phyloP scores from a whole-genome alignment of 1,140 invertebrate genomes.

The Drosophila rufa region DNA sequence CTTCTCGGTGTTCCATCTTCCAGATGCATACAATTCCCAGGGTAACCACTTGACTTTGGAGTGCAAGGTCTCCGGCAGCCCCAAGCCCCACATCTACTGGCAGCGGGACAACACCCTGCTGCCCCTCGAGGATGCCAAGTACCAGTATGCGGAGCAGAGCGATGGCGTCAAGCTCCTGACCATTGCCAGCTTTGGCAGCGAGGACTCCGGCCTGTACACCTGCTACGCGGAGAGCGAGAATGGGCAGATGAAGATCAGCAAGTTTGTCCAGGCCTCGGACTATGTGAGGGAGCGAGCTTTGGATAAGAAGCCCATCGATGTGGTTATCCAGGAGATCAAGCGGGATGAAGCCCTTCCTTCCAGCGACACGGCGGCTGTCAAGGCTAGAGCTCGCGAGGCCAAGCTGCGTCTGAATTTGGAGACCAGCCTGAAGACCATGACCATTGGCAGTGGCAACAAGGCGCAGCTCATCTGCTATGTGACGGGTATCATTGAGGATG shows the following conservation, averaged over 20 bases:
- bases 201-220: slow-evolving; percentile 75
- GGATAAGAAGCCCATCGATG: slow-evolving; percentile 59
- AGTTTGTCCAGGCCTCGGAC: slow-evolving; percentile 77
- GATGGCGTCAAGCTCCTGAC: slow-evolving; percentile 74
- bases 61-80: slow-evolving; percentile 82
- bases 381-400: slow-evolving; percentile 63
- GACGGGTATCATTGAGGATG: slow-evolving; percentile 74
- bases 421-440: slow-evolving; percentile 77
- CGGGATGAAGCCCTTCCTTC: slow-evolving; percentile 6
- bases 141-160: slow-evolving; percentile 74
- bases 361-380: slow-evolving; percentile 32
- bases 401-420: slow-evolving; percentile 71
- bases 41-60: slow-evolving; percentile 72
- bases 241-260: slow-evolving; percentile 83
- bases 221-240: slow-evolving; percentile 81
- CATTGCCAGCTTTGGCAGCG: slow-evolving; percentile 57
- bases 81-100: slow-evolving; percentile 89
- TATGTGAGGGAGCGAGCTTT: slow-evolving; percentile 55
- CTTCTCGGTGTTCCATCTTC: slow-evolving; percentile 31
- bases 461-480: slow-evolving; percentile 81
- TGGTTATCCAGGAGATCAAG: slow-evolving; percentile 47
- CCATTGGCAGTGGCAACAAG: slow-evolving; percentile 76
- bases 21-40: slow-evolving; percentile 82
- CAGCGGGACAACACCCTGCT: slow-evolving; percentile 90
- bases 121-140: slow-evolving; percentile 85